Percentiles rank a stretch among this genome's conserved stretches.
phyloP scores from a whole-genome alignment of 2,797 vertebrate species.

The Toxotes lorentzi region DNA sequence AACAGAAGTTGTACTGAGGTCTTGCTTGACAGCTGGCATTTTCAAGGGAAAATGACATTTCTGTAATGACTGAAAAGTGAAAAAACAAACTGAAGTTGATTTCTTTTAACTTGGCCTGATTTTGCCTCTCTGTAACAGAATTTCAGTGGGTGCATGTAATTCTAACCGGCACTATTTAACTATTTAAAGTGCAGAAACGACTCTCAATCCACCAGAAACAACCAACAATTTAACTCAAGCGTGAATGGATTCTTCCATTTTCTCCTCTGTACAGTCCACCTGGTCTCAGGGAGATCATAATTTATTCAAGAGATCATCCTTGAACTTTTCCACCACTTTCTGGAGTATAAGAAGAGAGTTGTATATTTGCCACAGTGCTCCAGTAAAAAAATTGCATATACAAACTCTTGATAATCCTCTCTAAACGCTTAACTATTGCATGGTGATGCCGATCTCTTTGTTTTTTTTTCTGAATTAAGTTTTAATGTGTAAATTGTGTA shows the following conservation, averaged over 20 bases:
- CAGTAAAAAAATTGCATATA: slow-evolving; percentile 57
- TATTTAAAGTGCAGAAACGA: slow-evolving; percentile 1
- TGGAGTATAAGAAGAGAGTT: slow-evolving; percentile 49
- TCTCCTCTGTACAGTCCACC: slow-evolving; percentile 63
- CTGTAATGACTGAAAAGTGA: not conserved
- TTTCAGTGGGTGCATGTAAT: not conserved
- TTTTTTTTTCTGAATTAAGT: slow-evolving; percentile 48
- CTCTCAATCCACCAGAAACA: slow-evolving; percentile 14
- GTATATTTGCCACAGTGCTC: slow-evolving; percentile 66
- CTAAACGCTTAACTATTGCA: slow-evolving; percentile 77
- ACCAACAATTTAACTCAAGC: slow-evolving; percentile 29
- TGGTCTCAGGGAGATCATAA: slow-evolving; percentile 76
- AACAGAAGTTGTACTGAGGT: not conserved
- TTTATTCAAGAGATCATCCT: slow-evolving; percentile 69
- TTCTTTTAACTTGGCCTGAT: slow-evolving; percentile 17
- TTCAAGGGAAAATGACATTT: not conserved
- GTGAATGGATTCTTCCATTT: slow-evolving; percentile 51
- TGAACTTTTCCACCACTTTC: slow-evolving; percentile 64
- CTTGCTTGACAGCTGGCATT: not conserved
- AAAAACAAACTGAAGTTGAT: not conserved
- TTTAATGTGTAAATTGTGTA: slow-evolving; percentile 82
- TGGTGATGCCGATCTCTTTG: slow-evolving; percentile 65
- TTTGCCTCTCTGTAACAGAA: slow-evolving; percentile 14
- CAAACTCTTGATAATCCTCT: slow-evolving; percentile 55
- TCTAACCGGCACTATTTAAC: not conserved